phyloP scores from a whole-genome alignment of 1,140 invertebrate genomes.

The Papilio helenus region DNA sequence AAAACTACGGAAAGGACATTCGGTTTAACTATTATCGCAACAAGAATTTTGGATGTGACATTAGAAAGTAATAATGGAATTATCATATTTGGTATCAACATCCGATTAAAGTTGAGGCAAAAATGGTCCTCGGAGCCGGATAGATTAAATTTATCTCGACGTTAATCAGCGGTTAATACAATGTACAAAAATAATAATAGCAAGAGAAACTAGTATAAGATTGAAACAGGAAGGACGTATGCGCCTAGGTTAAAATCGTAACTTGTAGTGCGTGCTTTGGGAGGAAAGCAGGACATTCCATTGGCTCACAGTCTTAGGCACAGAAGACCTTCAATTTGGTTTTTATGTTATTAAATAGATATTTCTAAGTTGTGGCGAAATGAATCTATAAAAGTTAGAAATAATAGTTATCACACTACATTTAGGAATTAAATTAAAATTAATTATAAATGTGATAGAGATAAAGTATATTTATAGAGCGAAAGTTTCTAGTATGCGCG shows the following conservation, averaged over 20 bases:
- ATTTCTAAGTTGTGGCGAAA: slow-evolving; percentile 1
- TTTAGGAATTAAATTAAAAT: background rate
- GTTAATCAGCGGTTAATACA: background rate
- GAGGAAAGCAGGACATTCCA: slow-evolving; percentile 12
- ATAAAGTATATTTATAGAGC: slow-evolving; percentile 20
- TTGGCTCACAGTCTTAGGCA: background rate
- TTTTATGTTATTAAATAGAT: background rate
- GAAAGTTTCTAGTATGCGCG: slow-evolving; percentile 21
- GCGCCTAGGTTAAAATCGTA: background rate
- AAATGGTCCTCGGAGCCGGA: background rate
- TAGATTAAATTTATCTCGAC: background rate
- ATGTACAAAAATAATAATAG: background rate
- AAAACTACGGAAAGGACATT: slow-evolving; percentile 64
- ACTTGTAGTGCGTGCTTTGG: slow-evolving; percentile 14
- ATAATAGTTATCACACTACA: background rate
- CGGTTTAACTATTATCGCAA: background rate
- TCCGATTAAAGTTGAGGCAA: background rate
- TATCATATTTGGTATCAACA: background rate
- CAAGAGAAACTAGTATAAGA: background rate
- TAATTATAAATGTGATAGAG: slow-evolving; percentile 7
- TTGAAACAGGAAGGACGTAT: background rate
- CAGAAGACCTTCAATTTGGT: background rate
- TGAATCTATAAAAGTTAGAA: background rate
- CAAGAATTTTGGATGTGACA: background rate
- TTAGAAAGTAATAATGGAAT: background rate